Evolutionary conservation across 2,888 invertebrate genomes (phyloP).

Genomic region (Exephanes ischioxanthus): DNA sequence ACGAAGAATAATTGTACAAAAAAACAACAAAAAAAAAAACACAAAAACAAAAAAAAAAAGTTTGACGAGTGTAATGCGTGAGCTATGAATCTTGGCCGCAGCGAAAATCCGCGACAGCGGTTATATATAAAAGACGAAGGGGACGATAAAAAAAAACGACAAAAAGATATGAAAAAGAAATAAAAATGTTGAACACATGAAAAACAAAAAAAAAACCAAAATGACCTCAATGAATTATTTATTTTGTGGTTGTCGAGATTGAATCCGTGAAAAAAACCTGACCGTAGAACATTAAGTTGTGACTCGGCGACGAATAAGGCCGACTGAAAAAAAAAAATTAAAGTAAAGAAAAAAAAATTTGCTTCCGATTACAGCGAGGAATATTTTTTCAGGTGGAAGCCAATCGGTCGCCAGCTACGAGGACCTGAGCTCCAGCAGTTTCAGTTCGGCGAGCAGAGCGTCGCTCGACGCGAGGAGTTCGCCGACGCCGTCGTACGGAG

Average conservation of each 20-base stretch:
- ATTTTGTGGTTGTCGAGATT: not conserved
- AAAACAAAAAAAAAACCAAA: constrained; percentile 66
- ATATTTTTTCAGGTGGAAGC: constrained; percentile 86
- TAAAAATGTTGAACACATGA: constrained; percentile 68
- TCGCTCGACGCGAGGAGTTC: constrained; percentile 90
- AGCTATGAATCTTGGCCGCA: constrained; percentile 68
- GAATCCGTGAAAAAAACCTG: not conserved
- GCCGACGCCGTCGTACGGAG: constrained; percentile 91
- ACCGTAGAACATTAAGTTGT: not conserved
- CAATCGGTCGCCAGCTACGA: constrained; percentile 89
- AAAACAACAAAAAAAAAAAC: constrained; percentile 33
- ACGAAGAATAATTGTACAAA: constrained; percentile 76
- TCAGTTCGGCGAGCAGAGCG: constrained; percentile 93
- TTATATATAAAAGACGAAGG: constrained; percentile 55
- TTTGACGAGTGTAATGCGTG: constrained; percentile 64
- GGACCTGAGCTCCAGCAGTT: constrained; percentile 93
- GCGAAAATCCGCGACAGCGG: constrained; percentile 37
- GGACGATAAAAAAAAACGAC: constrained; percentile 48
- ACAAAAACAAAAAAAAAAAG: constrained; percentile 62
- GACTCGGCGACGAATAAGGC: constrained; percentile 1
- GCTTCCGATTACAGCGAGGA: constrained; percentile 1
- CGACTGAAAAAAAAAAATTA: constrained; percentile 54
- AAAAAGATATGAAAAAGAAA: constrained; percentile 62
- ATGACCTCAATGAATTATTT: constrained; percentile 43
- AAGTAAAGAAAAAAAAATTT: constrained; percentile 38